A percentile compares a stretch with the other conserved stretches of the same genome.
These are phyloP conservation scores for Candidula unifasciata DNA, from an alignment of 2,888 invertebrate genomes.

Conservation along the genomic window DNA sequence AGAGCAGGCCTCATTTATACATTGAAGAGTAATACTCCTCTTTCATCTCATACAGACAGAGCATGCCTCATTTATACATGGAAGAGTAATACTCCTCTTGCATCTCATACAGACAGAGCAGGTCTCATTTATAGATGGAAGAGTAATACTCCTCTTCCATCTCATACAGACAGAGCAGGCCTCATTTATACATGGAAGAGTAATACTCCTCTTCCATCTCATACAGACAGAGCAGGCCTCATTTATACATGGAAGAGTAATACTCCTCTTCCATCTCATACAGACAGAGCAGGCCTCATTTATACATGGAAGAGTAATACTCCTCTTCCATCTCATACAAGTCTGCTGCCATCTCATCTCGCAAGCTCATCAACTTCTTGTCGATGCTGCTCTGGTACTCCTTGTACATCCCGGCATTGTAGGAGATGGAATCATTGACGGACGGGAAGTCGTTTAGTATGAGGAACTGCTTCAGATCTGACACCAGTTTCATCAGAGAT, in stretches of 20 bases:
- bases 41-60: no score
- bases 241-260: background rate
- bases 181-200: no score
- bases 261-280: background rate
- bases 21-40: no score
- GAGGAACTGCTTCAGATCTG: conserved; percentile 97
- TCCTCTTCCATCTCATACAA: conserved; percentile 94
- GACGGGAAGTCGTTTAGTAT: conserved; percentile 98
- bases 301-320: conserved; percentile 83
- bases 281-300: conserved; percentile 63
- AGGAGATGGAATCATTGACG: conserved; percentile 97
- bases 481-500: conserved; percentile 96
- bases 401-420: conserved; percentile 92
- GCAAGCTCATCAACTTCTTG: conserved; percentile 91
- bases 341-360: conserved; percentile 97
- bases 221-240: background rate
- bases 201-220: no score
- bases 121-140: no score
- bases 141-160: no score
- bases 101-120: no score
- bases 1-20: no score
- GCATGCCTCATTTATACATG: no score
- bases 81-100: no score
- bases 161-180: no score
- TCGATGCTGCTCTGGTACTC: conserved; percentile 95